A percentile compares a stretch with the other conserved stretches of the same genome.
These are phyloP conservation scores for Kryptopterus vitreolus DNA, from an alignment of 2,797 vertebrate species.

Conservation along the genomic window DNA sequence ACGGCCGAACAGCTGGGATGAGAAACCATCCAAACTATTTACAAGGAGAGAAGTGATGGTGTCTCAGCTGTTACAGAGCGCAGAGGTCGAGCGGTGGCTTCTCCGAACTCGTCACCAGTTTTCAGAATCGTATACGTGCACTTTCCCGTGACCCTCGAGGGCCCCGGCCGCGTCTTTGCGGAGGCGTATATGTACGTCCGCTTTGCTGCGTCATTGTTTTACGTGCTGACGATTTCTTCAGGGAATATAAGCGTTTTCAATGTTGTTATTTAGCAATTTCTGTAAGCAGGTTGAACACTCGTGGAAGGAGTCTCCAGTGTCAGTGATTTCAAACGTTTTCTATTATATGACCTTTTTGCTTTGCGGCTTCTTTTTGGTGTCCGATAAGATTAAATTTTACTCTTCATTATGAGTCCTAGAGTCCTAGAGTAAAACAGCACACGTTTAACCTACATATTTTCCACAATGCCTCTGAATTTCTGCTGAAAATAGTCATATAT, in stretches of 20 bases:
- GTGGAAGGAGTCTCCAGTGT: not conserved
- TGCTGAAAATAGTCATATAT: not conserved
- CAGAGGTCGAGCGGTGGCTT: not conserved
- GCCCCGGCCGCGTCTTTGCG: not conserved
- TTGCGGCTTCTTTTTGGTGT: not conserved
- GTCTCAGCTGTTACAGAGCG: not conserved
- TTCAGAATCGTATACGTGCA: not conserved
- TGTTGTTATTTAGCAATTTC: not conserved
- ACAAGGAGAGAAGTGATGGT: not conserved
- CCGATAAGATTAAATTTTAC: not conserved
- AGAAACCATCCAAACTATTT: conserved; percentile 8
- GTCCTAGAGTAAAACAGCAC: not conserved
- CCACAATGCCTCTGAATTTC: not conserved
- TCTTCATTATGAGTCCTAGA: not conserved
- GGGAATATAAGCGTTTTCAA: not conserved
- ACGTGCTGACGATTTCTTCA: too few species aligned
- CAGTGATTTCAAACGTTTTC: not conserved
- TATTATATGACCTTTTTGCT: not conserved
- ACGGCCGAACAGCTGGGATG: not conserved
- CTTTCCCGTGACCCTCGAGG: not conserved
- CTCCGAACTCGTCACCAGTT: not conserved
- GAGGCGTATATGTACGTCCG: not conserved
- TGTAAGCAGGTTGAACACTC: not conserved
- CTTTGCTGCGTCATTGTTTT: not conserved
- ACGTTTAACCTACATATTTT: not conserved